Percentiles rank a stretch among this genome's conserved stretches.
phyloP scores from a whole-genome alignment of 2,113 vertebrate species.

The Orientallactaga bullata region DNA sequence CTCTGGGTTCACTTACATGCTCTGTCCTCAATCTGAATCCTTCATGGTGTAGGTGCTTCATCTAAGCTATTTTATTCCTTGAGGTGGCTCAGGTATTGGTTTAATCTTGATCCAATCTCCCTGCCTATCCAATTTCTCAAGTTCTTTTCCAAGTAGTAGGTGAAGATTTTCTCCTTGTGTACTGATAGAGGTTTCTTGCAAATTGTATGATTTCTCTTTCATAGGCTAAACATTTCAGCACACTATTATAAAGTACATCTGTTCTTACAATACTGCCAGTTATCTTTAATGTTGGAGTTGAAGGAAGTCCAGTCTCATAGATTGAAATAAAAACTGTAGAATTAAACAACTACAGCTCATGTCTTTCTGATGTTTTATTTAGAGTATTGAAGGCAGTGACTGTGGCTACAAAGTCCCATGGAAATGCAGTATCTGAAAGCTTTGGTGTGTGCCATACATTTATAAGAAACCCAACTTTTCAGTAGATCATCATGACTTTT shows the following conservation, averaged over 20 bases:
- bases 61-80: slow-evolving; percentile 77
- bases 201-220: slow-evolving; percentile 69
- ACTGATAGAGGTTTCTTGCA: slow-evolving; percentile 63
- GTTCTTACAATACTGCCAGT: slow-evolving; percentile 59
- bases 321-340: slow-evolving; percentile 56
- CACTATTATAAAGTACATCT: slow-evolving; percentile 60
- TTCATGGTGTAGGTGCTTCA: slow-evolving; percentile 77
- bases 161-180: slow-evolving; percentile 69
- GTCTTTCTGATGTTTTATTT: slow-evolving; percentile 59
- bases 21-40: slow-evolving; percentile 71
- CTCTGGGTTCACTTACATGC: slow-evolving; percentile 78
- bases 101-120: slow-evolving; percentile 78
- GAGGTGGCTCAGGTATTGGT: slow-evolving; percentile 78
- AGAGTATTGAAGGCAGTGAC: background rate
- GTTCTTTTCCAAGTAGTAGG: slow-evolving; percentile 69
- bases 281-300: slow-evolving; percentile 48
- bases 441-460: slow-evolving; percentile 23
- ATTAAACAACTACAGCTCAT: slow-evolving; percentile 24
- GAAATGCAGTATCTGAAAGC: slow-evolving; percentile 3
- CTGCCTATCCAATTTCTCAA: slow-evolving; percentile 77
- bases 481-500: slow-evolving; percentile 29
- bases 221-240: slow-evolving; percentile 45
- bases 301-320: slow-evolving; percentile 22
- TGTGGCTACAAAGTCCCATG: slow-evolving; percentile 16
- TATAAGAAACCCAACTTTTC: slow-evolving; percentile 40